Conservation (phyloP, 2,888 invertebrate species). For the Orgyia antiqua region DNA sequence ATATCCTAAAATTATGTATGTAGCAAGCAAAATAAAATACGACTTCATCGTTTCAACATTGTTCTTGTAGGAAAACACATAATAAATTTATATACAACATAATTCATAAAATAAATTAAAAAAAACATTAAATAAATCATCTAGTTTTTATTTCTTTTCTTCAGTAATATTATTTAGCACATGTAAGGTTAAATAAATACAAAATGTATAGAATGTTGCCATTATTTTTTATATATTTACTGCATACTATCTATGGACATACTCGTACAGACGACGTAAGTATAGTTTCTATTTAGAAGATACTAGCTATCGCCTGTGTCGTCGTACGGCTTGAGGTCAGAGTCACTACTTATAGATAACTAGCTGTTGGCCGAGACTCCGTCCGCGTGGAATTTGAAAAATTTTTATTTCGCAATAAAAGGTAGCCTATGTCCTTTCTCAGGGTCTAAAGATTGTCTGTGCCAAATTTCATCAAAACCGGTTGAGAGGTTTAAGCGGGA, state of each 20-base stretch:
- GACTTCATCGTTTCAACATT: conserved; percentile 27
- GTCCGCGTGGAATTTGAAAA: too few relatives aligned
- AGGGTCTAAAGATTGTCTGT: too few relatives aligned
- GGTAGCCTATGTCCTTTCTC: too few relatives aligned
- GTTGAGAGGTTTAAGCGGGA: too few relatives aligned
- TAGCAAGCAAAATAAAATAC: conserved; percentile 20
- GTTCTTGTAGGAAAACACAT: conserved; percentile 3
- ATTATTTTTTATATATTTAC: conserved; percentile 5
- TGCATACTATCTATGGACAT: conserved; percentile 6
- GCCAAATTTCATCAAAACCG: too few relatives aligned
- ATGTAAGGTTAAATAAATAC: neutral
- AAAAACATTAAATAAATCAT: conserved; percentile 2
- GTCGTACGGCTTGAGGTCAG: too few relatives aligned
- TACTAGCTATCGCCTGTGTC: too few relatives aligned
- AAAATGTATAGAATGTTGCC: conserved; percentile 6
- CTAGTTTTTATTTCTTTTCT: neutral
- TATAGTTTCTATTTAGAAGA: too few relatives aligned
- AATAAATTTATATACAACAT: conserved; percentile 15
- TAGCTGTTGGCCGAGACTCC: too few relatives aligned
- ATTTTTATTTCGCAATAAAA: too few relatives aligned
- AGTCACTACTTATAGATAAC: too few relatives aligned
- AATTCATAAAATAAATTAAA: conserved; percentile 8
- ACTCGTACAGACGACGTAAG: conserved; percentile 4
- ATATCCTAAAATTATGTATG: conserved; percentile 17
- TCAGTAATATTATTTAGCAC: neutral